Percentiles rank a stretch among this genome's conserved stretches.
These are phyloP conservation scores for Otolemur garnettii DNA, from an alignment of 2,113 vertebrate genomes.

Conservation along the genomic window DNA sequence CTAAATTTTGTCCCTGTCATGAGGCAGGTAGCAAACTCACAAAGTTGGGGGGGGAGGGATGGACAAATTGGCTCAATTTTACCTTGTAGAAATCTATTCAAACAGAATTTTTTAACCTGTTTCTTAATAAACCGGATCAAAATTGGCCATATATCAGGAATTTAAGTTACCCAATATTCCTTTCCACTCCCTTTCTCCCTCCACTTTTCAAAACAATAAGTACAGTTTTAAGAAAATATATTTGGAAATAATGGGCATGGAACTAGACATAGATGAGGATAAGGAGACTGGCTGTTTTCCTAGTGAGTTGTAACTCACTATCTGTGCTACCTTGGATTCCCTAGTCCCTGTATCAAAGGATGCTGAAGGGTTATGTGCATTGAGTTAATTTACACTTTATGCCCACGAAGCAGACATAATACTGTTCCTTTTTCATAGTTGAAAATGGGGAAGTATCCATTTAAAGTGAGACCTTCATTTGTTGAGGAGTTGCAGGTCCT, in stretches of 20 bases:
- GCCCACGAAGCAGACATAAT: not conserved
- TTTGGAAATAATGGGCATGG: not conserved
- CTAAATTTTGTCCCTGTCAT: not conserved
- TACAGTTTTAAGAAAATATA: not conserved
- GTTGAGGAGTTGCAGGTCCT: not conserved
- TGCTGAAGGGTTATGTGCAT: not conserved
- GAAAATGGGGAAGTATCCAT: conserved; percentile 16
- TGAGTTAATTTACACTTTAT: not conserved
- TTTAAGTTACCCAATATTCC: not conserved
- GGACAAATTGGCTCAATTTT: not conserved
- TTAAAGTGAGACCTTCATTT: not conserved
- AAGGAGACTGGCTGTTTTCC: not conserved
- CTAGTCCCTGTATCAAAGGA: not conserved
- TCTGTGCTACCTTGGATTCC: not conserved
- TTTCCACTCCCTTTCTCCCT: not conserved
- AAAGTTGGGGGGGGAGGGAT: not conserved
- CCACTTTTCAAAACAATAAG: not conserved
- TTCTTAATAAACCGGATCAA: not conserved
- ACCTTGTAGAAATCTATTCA: not conserved
- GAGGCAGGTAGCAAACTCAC: not conserved
- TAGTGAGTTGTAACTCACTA: not conserved
- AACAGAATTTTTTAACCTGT: not conserved
- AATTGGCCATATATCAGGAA: not conserved
- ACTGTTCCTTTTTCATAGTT: not conserved
- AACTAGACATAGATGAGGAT: not conserved